Percentiles rank a stretch among this genome's conserved stretches.
phyloP scores from a whole-genome alignment of 2,888 invertebrate genomes.

The Blastobasis adustella region DNA sequence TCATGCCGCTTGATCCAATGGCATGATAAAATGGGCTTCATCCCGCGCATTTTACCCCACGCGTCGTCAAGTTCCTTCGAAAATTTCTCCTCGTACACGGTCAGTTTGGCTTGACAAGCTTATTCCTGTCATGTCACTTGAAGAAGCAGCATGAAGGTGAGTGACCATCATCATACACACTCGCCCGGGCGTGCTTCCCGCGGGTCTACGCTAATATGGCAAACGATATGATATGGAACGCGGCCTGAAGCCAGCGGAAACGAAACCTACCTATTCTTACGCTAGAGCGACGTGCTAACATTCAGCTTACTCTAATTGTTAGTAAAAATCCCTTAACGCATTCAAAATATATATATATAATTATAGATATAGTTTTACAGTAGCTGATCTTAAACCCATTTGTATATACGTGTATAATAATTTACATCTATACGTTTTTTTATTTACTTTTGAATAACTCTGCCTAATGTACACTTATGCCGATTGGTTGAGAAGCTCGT shows the following conservation, averaged over 20 bases:
- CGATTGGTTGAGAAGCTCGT: slow-evolving; percentile 65
- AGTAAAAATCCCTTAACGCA: slow-evolving; percentile 73
- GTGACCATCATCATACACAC: too few relatives aligned
- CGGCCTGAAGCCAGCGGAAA: background rate
- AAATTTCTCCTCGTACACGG: too few relatives aligned
- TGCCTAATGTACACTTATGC: slow-evolving; percentile 72
- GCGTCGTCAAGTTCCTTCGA: too few relatives aligned
- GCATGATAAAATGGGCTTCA: too few relatives aligned
- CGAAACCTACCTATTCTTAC: too few relatives aligned
- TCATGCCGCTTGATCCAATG: too few relatives aligned
- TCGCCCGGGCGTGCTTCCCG: too few relatives aligned
- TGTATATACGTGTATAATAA: slow-evolving; percentile 63
- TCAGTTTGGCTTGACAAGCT: too few relatives aligned
- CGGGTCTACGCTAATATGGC: slow-evolving; percentile 61
- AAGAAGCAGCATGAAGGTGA: too few relatives aligned
- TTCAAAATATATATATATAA: slow-evolving; percentile 68
- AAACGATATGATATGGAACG: slow-evolving; percentile 63
- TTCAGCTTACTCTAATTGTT: slow-evolving; percentile 66
- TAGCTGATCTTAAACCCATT: slow-evolving; percentile 61
- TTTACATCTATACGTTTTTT: slow-evolving; percentile 57
- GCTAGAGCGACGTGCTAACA: slow-evolving; percentile 26
- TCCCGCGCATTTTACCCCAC: too few relatives aligned
- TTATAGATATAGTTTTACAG: slow-evolving; percentile 52
- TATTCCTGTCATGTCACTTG: too few relatives aligned
- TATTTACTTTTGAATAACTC: slow-evolving; percentile 49